Percentiles rank a stretch among this genome's conserved stretches.
These are phyloP conservation scores for Tromatobia lineatoria DNA, from an alignment of 2,888 invertebrate genomes.

Conservation along the genomic window DNA sequence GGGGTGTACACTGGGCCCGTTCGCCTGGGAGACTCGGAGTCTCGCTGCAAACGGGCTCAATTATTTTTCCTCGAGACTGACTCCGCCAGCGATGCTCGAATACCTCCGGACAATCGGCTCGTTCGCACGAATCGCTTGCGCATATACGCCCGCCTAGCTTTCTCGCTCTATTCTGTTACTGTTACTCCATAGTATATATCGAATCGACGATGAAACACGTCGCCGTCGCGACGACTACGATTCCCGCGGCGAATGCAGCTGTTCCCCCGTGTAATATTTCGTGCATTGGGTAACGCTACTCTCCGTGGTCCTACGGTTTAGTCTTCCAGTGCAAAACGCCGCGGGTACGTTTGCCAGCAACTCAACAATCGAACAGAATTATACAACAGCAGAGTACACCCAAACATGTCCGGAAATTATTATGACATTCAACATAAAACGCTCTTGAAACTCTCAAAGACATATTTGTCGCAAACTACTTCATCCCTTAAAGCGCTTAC, in stretches of 20 bases:
- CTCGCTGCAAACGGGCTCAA: slow-evolving; percentile 73
- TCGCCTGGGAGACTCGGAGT: slow-evolving; percentile 11
- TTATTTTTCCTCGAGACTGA: slow-evolving; percentile 84
- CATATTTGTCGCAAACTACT: slow-evolving; percentile 19
- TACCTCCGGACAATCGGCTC: slow-evolving; percentile 82
- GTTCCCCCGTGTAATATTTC: slow-evolving; percentile 69
- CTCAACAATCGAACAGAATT: slow-evolving; percentile 30
- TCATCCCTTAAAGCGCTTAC: not conserved
- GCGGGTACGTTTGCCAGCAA: slow-evolving; percentile 29
- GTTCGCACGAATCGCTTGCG: slow-evolving; percentile 69
- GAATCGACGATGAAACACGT: slow-evolving; percentile 53
- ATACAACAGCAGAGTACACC: slow-evolving; percentile 39
- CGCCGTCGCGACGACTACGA: slow-evolving; percentile 65
- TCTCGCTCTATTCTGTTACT: slow-evolving; percentile 42
- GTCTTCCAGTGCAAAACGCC: slow-evolving; percentile 29
- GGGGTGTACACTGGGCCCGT: not conserved
- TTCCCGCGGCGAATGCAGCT: slow-evolving; percentile 82
- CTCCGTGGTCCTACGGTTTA: not conserved
- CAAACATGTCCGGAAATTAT: slow-evolving; percentile 44
- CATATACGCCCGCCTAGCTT: slow-evolving; percentile 61
- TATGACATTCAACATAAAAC: slow-evolving; percentile 18
- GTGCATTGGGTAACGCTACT: slow-evolving; percentile 39
- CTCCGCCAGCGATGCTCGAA: slow-evolving; percentile 77
- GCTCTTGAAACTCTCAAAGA: not conserved
- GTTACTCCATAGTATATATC: slow-evolving; percentile 26